Evolutionary conservation across 2,888 invertebrate species (phyloP), one percentile per base, ranked within the genome.

Genomic region (Trissoscelio sp.): DNA sequence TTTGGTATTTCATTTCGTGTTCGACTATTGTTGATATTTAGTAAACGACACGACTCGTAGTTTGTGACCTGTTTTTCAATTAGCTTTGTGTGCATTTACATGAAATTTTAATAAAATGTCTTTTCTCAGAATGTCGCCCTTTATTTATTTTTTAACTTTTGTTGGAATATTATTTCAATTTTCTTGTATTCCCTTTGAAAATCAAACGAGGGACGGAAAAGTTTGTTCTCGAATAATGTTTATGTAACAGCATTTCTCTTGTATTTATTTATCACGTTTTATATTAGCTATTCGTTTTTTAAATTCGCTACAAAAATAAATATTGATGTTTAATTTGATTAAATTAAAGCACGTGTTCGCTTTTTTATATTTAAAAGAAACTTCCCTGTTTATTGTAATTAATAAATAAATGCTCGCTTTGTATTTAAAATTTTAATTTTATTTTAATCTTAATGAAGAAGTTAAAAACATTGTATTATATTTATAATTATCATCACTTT

Each of bases 121-220:
- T 57, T 46, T 55, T 14, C 14, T 57, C 4, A n/a, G 16, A 44
- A 69, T 55, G n/a, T 39, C 42, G 24, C 28, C 16, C 14, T 53
- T 28, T 42, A 53, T 44, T 67, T 42, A 42, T 55, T 67, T 31
- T 28, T 28, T 20, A 55, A 67, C 53, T 67, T 42, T 67, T 53
- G 42, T 31, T 53, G n/a, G 18, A 55, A 67, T 67, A 42, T 67
- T 42, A 55, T 55, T 67, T 67, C 67, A 42, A 53, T 67, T 55
- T 55, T 55, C 18, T 44, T 67, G 18, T 20, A 55, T 67, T 55
- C 31, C 20, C 22, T 53, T 67, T 67, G 67, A 55, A 28, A 42
- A 42, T 53, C 42, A 67, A 67, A 53, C n/a, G 53, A 44, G 12
- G 1, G 14, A 22, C 3, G 18, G 31, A 37, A 51, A 51, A 46